phyloP scores from a whole-genome alignment of 2,797 vertebrate genomes.

The Artibeus lituratus region DNA sequence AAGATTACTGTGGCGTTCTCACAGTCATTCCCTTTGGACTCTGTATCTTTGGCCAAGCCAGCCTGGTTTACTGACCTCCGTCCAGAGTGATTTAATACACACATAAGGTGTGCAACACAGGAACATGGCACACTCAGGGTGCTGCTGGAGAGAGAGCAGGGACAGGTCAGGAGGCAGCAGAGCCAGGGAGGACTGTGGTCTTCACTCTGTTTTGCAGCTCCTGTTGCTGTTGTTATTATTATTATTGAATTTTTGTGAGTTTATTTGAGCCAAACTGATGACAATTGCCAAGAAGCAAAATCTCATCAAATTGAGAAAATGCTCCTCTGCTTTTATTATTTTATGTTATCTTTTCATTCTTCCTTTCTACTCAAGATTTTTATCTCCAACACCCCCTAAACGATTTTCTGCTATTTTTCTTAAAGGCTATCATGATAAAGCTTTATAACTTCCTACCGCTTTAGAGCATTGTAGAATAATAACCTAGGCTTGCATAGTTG shows the following conservation, averaged over 20 bases:
- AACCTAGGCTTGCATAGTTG: background rate
- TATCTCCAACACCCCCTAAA: background rate
- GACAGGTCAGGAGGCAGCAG: background rate
- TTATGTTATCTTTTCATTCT: background rate
- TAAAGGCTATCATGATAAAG: background rate
- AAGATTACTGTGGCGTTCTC: background rate
- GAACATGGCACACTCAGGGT: rapidly evolving
- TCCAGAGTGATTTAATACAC: background rate
- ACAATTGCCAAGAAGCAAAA: no score
- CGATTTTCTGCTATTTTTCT: background rate
- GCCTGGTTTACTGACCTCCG: background rate
- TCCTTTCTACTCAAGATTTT: background rate
- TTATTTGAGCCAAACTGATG: no score
- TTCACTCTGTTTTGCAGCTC: background rate
- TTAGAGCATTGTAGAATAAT: background rate
- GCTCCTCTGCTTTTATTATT: background rate
- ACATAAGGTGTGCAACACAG: rapidly evolving
- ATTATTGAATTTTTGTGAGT: background rate
- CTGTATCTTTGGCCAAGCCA: background rate
- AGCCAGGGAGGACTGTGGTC: rapidly evolving
- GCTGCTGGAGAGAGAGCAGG: no score
- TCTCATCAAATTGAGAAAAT: no score
- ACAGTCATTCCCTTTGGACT: background rate
- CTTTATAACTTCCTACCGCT: background rate
- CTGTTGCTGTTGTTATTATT: background rate